These are phyloP conservation scores for Drosophila sordidula DNA, from an alignment of 2,888 invertebrate genomes.

Conservation along the genomic window DNA sequence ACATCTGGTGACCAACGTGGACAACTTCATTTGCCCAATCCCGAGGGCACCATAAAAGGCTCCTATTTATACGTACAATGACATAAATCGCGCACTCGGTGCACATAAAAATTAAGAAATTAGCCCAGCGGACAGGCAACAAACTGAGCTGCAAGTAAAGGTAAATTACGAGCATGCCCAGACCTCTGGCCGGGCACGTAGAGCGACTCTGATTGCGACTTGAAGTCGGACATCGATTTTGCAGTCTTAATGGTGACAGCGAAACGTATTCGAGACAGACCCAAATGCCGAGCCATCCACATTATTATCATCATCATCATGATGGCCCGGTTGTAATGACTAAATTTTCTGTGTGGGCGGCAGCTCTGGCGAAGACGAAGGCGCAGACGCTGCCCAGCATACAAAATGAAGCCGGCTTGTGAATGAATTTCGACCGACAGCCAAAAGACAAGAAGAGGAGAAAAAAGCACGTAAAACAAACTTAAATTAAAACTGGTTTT, in stretches of 20 bases:
- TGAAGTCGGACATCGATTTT: constrained; percentile 23
- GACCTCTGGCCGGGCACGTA: constrained; percentile 33
- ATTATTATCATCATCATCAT: constrained; percentile 37
- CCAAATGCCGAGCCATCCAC: constrained; percentile 31
- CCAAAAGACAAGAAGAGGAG: constrained; percentile 1
- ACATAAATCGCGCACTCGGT: constrained; percentile 69
- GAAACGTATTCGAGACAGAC: constrained; percentile 32
- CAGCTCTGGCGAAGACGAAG: constrained; percentile 21
- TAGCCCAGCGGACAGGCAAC: constrained; percentile 51
- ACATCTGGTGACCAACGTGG: constrained; percentile 12
- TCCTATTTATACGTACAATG: constrained; percentile 47
- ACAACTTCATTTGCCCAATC: constrained; percentile 66
- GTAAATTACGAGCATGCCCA: constrained; percentile 55
- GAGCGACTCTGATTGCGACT: constrained; percentile 13
- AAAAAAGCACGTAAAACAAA: constrained; percentile 18
- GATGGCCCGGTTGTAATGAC: constrained; percentile 64
- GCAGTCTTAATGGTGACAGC: constrained; percentile 35
- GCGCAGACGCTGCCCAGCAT: constrained; percentile 63
- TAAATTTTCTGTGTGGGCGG: constrained; percentile 72
- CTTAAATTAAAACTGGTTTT: constrained; percentile 66
- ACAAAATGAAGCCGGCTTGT: constrained; percentile 67
- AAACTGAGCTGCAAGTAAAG: constrained; percentile 31
- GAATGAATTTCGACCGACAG: constrained; percentile 66
- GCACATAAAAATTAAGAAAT: constrained; percentile 76
- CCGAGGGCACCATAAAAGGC: constrained; percentile 53